These are phyloP conservation scores for Lathronympha strigana DNA, from an alignment of 2,888 invertebrate species.

Conservation along the genomic window DNA sequence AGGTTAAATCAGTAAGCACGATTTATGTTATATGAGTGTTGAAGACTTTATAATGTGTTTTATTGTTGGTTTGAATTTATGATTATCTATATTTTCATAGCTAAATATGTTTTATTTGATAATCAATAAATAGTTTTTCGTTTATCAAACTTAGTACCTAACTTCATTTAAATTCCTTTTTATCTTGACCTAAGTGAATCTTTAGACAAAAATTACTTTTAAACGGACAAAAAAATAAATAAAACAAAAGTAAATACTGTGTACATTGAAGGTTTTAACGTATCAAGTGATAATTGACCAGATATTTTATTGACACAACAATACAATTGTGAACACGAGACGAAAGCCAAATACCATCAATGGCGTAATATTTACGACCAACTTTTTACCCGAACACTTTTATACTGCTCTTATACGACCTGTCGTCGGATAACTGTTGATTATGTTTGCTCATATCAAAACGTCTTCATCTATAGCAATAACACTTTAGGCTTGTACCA, in stretches of 20 bases:
- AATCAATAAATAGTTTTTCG: too few species aligned
- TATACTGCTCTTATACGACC: slow-evolving; percentile 20
- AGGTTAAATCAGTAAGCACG: too few species aligned
- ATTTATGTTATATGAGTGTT: too few species aligned
- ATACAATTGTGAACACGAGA: neutral
- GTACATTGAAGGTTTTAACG: neutral
- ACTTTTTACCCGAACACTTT: slow-evolving; percentile 11
- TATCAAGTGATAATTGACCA: neutral
- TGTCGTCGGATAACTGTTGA: slow-evolving; percentile 19
- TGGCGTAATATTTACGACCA: slow-evolving; percentile 21
- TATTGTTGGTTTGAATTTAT: too few species aligned
- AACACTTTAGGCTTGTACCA: slow-evolving; percentile 32
- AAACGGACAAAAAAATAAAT: too few species aligned
- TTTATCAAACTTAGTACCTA: too few species aligned
- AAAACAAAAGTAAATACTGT: neutral
- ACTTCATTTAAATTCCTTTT: too few species aligned
- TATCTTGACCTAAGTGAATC: too few species aligned
- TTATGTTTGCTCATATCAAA: slow-evolving; percentile 38
- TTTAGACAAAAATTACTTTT: too few species aligned
- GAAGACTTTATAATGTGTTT: too few species aligned
- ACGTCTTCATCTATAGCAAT: slow-evolving; percentile 37
- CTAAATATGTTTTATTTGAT: too few species aligned
- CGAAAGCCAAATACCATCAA: slow-evolving; percentile 10
- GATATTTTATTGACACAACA: neutral
- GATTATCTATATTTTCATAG: too few species aligned